Base-by-base conservation (phyloP, 2,113 vertebrate species). In the Cyrtonyx montezumae region DNA sequence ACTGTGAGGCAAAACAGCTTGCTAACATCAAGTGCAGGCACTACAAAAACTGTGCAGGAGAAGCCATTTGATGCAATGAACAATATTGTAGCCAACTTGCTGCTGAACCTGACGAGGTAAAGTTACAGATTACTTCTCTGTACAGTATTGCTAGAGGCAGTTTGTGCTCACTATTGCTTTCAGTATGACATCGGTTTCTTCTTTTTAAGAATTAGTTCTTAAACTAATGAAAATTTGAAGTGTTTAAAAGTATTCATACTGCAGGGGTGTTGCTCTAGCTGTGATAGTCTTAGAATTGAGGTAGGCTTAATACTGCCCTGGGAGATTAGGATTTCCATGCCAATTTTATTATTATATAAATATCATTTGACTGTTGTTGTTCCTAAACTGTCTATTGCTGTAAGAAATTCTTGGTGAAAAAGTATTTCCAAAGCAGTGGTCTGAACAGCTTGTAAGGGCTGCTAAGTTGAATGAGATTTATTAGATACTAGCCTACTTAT, bases 21-120 rank as follows among this genome's bases (percentile, higher is more conserved):
- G 32, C 43, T 99, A 75, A 98, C 98, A 51, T 99, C 98, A 13
- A 98, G 97, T 40, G 93, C 91, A 84, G 98, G 98, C 9, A 84
- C 96, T 25, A 80, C 97, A 51, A 97, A 97, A 96, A 94, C 56
- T 14, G 23, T 4, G 0, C 88, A 96, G 4, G 98, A 98, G 94
- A 99, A 98, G 82, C 98, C 99, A 1, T 99, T 99, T 96, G 99
- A 99, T 79, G 97, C 98, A 45, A 99, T 99, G 99, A 99, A 99
- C 96, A 99, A 99, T 95, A 99, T 99, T 4, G 98, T 99, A 87
- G 99, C 99, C 55, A 99, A 99, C 96, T 97, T 99, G 93, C 96
- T 99, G 77, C 98, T 99, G 81, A 99, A 98, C 88, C 96, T 99
- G 53, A 99, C 99, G 83, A 99, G 99, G 99, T 99, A 97, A 97